A percentile compares a stretch with the other conserved stretches of the same genome.
Conservation (phyloP, 2,888 invertebrate genomes). For the Nomada fabriciana region DNA sequence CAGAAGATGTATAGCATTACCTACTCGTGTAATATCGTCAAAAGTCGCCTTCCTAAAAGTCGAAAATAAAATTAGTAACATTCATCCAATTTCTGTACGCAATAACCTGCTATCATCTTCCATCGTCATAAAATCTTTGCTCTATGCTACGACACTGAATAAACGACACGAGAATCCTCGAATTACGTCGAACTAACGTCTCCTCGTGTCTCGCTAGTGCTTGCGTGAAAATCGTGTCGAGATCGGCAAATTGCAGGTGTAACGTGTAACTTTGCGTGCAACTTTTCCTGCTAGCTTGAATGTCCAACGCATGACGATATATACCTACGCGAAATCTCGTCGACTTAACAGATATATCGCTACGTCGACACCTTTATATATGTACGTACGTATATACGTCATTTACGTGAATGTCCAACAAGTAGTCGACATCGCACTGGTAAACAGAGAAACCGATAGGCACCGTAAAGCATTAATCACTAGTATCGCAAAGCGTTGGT, state of each 20-base stretch:
- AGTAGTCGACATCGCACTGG: slow-evolving; percentile 64
- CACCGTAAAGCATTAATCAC: slow-evolving; percentile 50
- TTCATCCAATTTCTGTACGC: not conserved
- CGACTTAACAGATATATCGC: slow-evolving; percentile 19
- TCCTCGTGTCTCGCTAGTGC: not conserved
- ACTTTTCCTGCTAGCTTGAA: not conserved
- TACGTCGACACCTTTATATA: not conserved
- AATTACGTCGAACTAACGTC: slow-evolving; percentile 19
- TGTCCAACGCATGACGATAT: not conserved
- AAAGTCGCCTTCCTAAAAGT: slow-evolving; percentile 17
- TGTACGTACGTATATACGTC: slow-evolving; percentile 44
- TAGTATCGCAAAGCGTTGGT: slow-evolving; percentile 14
- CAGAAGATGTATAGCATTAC: slow-evolving; percentile 56
- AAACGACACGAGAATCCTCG: not conserved
- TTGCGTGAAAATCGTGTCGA: slow-evolving; percentile 14
- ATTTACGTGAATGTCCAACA: slow-evolving; percentile 70
- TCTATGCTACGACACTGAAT: not conserved
- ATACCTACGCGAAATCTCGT: slow-evolving; percentile 33
- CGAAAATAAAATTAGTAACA: slow-evolving; percentile 34
- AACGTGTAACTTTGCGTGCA: not conserved
- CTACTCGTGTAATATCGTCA: slow-evolving; percentile 37
- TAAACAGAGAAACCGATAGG: slow-evolving; percentile 41
- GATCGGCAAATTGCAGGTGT: slow-evolving; percentile 29
- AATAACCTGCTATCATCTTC: not conserved
- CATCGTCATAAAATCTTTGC: not conserved